A percentile compares a stretch with the other conserved stretches of the same genome.
phyloP scores from a whole-genome alignment of 2,113 vertebrate genomes.

The Brienomyrus longianalis region DNA sequence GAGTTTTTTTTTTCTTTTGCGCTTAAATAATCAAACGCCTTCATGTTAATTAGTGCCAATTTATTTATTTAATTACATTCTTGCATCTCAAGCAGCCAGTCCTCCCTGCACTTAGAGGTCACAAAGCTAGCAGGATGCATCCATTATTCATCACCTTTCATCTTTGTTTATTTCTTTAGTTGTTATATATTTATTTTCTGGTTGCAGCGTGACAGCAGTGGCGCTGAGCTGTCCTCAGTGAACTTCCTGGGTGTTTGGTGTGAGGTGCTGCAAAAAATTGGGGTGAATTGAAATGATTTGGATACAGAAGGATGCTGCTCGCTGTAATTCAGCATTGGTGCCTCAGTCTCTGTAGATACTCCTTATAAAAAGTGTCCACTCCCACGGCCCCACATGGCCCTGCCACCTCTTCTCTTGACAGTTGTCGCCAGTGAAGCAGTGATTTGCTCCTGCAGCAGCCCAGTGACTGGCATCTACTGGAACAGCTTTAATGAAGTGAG shows the following conservation, averaged over 20 bases:
- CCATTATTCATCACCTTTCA: slow-evolving; percentile 10
- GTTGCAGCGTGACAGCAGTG: neutral
- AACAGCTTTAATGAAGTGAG: slow-evolving; percentile 10
- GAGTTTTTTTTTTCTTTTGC: slow-evolving; percentile 64
- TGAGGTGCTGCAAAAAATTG: neutral
- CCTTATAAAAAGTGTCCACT: neutral
- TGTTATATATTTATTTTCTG: neutral
- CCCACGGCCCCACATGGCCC: neutral
- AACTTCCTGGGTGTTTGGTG: neutral
- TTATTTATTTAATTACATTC: slow-evolving; percentile 99
- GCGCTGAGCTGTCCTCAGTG: neutral
- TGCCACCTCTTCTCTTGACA: neutral
- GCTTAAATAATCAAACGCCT: slow-evolving; percentile 82
- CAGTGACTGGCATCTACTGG: neutral
- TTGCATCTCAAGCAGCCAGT: slow-evolving; percentile 70
- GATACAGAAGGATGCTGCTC: neutral
- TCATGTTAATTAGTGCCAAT: slow-evolving; percentile 98
- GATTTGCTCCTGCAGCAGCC: neutral
- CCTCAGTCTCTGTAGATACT: neutral
- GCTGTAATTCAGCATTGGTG: neutral
- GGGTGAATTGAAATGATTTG: neutral
- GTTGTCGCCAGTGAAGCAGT: neutral
- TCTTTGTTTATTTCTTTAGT: neutral
- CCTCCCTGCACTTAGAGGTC: slow-evolving; percentile 11
- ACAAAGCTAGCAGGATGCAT: neutral